A percentile compares a stretch with the other conserved stretches of the same genome.
phyloP scores from a whole-genome alignment of 2,113 vertebrate species.

The Tympanuchus pallidicinctus region DNA sequence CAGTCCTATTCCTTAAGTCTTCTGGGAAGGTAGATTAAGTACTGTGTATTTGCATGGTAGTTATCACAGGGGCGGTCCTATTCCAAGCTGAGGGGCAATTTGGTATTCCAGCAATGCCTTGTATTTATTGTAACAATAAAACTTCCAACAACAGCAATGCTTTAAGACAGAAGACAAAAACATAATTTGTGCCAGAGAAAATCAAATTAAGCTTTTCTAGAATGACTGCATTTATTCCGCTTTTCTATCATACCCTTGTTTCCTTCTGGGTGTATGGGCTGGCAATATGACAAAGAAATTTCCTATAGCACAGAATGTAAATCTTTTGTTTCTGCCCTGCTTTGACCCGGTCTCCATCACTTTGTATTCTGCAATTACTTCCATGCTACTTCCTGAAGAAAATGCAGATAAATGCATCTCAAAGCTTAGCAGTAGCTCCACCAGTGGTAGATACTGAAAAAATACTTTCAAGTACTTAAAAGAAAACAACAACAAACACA shows the following conservation, averaged over 20 bases:
- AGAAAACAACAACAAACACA: background rate
- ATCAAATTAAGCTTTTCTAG: background rate
- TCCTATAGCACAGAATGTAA: background rate
- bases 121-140: background rate
- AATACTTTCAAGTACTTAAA: background rate
- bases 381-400: background rate
- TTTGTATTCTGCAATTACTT: background rate
- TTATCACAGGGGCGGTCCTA: background rate
- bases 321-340: background rate
- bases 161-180: background rate
- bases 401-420: background rate
- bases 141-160: background rate
- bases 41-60: background rate
- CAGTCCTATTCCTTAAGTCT: background rate
- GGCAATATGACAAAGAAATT: background rate
- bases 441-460: background rate
- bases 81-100: background rate
- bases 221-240: background rate
- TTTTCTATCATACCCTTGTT: background rate
- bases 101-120: background rate
- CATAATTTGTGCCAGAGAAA: background rate
- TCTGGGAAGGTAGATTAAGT: background rate
- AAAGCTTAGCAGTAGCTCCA: background rate
- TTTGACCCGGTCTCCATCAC: background rate
- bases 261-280: background rate